Conservation (phyloP, 92 coral and sea anemone genomes). For the Montipora capitata region DNA sequence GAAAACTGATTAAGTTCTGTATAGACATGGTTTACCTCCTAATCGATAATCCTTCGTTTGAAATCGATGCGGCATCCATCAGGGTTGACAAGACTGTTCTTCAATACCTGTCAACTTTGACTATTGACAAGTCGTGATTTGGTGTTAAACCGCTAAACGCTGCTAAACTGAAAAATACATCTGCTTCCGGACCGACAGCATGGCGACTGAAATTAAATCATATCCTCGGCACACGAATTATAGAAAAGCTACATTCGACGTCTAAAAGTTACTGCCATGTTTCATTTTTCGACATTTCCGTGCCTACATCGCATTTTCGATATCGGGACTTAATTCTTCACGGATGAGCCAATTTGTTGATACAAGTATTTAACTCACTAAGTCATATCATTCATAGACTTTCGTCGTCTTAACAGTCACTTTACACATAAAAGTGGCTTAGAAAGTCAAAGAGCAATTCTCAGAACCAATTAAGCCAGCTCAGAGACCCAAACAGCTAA, state of each 20-base stretch:
- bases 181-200: conserved; percentile 50
- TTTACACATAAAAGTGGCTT: background rate
- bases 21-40: background rate
- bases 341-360: conserved; percentile 18
- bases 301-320: background rate
- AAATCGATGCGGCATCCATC: conserved; percentile 4
- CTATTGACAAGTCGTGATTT: conserved; percentile 47
- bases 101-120: conserved; percentile 26
- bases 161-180: conserved; percentile 4
- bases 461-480: background rate
- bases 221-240: background rate
- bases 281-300: background rate
- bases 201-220: conserved; percentile 29
- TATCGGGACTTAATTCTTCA: background rate
- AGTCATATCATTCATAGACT: background rate
- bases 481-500: background rate
- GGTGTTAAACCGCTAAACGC: conserved; percentile 41
- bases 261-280: background rate
- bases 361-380: conserved; percentile 14
- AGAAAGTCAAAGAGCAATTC: background rate
- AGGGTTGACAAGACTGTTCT: background rate
- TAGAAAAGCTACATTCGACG: background rate
- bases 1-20: too few species aligned
- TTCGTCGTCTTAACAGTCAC: conserved; percentile 9
- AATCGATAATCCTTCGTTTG: background rate